Evolutionary conservation across 2,888 invertebrate species (phyloP).

Genomic region (Parnassius mnemosyne): DNA sequence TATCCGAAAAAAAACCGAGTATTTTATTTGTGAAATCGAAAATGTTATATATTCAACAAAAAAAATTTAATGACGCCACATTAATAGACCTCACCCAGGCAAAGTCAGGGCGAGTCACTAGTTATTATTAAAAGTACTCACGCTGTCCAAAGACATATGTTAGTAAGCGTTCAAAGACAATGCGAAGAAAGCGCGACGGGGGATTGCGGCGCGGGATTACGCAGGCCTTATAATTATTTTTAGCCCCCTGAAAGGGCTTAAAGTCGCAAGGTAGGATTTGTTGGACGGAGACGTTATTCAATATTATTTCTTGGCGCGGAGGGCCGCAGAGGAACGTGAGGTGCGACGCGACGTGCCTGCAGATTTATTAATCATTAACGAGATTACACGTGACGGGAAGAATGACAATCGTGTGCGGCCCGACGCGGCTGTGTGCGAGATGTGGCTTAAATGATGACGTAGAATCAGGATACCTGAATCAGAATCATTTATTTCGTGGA

Average conservation of each 20-base stretch:
- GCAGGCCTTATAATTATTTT: slow-evolving; percentile 57
- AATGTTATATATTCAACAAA: too few relatives aligned
- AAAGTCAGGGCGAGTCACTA: too few relatives aligned
- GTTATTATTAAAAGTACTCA: slow-evolving; percentile 7
- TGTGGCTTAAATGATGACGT: too few relatives aligned
- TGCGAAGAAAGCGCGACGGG: slow-evolving; percentile 37
- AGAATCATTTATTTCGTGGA: too few relatives aligned
- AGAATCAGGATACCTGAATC: too few relatives aligned
- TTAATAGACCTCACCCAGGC: too few relatives aligned
- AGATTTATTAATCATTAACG: slow-evolving; percentile 41
- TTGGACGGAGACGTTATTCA: slow-evolving; percentile 65
- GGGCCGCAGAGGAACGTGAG: slow-evolving; percentile 39
- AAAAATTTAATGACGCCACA: too few relatives aligned
- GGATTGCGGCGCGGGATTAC: slow-evolving; percentile 47
- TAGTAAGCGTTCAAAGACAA: slow-evolving; percentile 41
- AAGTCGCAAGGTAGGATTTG: slow-evolving; percentile 71
- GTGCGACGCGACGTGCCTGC: slow-evolving; percentile 28
- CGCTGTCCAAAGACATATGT: slow-evolving; percentile 32
- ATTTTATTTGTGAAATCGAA: too few relatives aligned
- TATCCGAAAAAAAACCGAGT: too few relatives aligned
- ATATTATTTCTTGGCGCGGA: slow-evolving; percentile 66
- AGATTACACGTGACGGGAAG: slow-evolving; percentile 35
- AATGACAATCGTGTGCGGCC: slow-evolving; percentile 25
- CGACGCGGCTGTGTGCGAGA: slow-evolving; percentile 4
- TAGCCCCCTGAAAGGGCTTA: slow-evolving; percentile 70